Evolutionary conservation across 64 coral and sea anemone genomes (phyloP), one percentile per base, ranked within the genome.

Genomic region (Actinia equina): DNA sequence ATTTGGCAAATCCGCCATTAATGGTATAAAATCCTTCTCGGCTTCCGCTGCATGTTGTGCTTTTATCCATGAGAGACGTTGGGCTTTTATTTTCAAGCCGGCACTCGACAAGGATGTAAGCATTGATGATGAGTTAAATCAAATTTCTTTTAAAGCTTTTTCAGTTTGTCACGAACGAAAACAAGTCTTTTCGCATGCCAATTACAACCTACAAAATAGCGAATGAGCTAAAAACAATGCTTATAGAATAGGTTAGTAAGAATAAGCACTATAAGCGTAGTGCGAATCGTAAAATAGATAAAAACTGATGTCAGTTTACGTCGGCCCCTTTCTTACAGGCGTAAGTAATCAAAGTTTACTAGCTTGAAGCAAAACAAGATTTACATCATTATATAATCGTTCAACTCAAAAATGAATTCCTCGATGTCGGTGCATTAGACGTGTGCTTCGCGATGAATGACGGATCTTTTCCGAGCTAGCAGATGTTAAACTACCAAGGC

Each of bases 1-100:
- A 81, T 81, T 81, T 81, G 44, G 43, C 78, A 81, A 81, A 81
- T 81, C 78, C 49, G 45, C 49, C 78, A 81, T 81, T 81, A 74
- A 79, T 79, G 44, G 37, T 44, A 79, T 79, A 44, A 81, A 41
- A 44, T 20, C 15, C 77, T 81, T 81, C 42, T 81, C 8, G 45
- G 16, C 78, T 81, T 81, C 78, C 78, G 78, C 16, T 79, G 11
- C 43, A 6, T 49, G n/a, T 52, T 12, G 78, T 81, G 3, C 78
- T 52, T 44, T 14, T 49, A 22, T 81, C 49, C 69, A 12, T 26
- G 69, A 74, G 69, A 74, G 27, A 41, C 42, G 25, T 74, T 23
- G 62, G 62, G n/a, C 62, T 65, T 65, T 74, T 74, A 74, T 42
- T 74, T 74, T 74, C 23, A 74, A 74, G 69, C 41, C 69, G 69